Evolutionary conservation across 2,888 invertebrate genomes (phyloP).

Genomic region (Bruchidius siliquastri): DNA sequence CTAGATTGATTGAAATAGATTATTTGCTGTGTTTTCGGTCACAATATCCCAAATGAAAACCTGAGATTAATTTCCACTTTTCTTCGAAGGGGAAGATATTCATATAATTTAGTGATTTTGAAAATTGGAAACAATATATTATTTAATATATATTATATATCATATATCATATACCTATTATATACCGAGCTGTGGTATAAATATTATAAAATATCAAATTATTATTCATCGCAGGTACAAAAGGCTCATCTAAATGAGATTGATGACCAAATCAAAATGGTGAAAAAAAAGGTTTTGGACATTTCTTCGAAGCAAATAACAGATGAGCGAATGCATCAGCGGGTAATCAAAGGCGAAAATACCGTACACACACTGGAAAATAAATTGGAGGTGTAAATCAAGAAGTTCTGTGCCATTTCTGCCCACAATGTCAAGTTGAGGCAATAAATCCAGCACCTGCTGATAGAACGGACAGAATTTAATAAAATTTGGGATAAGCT

Average conservation of each 20-base stretch:
- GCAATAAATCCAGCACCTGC: conserved; percentile 71
- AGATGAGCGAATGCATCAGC: conserved; percentile 49
- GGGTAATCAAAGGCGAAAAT: conserved; percentile 50
- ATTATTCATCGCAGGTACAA: conserved; percentile 33
- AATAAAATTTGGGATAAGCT: conserved; percentile 76
- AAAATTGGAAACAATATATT: too few relatives aligned
- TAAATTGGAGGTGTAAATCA: conserved; percentile 66
- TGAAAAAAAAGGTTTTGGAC: conserved; percentile 26
- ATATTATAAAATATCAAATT: too few relatives aligned
- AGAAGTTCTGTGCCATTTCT: conserved; percentile 70
- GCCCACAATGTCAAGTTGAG: conserved; percentile 68
- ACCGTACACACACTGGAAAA: conserved; percentile 68
- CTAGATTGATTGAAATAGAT: too few relatives aligned
- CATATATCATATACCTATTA: too few relatives aligned
- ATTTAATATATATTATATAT: too few relatives aligned
- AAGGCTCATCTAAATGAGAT: conserved; percentile 47
- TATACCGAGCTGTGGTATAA: too few relatives aligned
- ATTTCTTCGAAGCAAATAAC: conserved; percentile 36
- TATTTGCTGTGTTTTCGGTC: too few relatives aligned
- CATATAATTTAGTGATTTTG: too few relatives aligned
- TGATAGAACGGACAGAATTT: conserved; percentile 74
- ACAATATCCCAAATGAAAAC: too few relatives aligned
- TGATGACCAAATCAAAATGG: conserved; percentile 48
- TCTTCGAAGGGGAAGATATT: too few relatives aligned
- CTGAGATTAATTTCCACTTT: too few relatives aligned